phyloP scores from a whole-genome alignment of 2,888 invertebrate species.

The Papilio gigon region DNA sequence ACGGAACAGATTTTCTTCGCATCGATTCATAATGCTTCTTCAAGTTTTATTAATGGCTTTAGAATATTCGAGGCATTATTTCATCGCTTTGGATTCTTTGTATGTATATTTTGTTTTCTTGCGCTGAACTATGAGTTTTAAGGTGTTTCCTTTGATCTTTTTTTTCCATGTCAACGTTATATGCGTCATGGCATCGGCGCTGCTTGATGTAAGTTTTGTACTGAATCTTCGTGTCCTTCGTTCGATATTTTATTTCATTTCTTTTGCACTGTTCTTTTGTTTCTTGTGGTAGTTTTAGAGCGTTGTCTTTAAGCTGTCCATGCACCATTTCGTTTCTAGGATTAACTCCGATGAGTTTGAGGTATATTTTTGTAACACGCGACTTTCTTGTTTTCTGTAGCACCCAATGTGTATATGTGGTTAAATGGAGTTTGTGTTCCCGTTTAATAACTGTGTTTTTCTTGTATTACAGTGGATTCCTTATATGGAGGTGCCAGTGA shows the following conservation, averaged over 20 bases:
- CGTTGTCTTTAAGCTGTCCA: slow-evolving; percentile 65
- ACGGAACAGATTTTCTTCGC: slow-evolving; percentile 31
- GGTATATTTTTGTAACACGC: slow-evolving; percentile 49
- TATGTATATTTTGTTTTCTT: slow-evolving; percentile 61
- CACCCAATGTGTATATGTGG: slow-evolving; percentile 58
- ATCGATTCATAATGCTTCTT: slow-evolving; percentile 51
- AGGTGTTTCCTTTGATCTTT: slow-evolving; percentile 71
- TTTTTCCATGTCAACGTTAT: slow-evolving; percentile 79
- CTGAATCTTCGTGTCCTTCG: slow-evolving; percentile 49
- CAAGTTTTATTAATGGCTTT: slow-evolving; percentile 53
- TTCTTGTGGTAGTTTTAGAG: slow-evolving; percentile 65
- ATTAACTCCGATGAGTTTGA: slow-evolving; percentile 8
- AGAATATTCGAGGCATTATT: slow-evolving; percentile 54
- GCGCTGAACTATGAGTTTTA: slow-evolving; percentile 72
- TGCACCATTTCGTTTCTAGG: slow-evolving; percentile 73
- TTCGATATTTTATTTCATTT: slow-evolving; percentile 59
- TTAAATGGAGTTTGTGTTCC: slow-evolving; percentile 44
- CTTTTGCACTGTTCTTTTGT: slow-evolving; percentile 68
- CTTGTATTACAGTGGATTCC: slow-evolving; percentile 85
- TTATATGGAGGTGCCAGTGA: slow-evolving; percentile 88
- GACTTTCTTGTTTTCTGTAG: slow-evolving; percentile 52
- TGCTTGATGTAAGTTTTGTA: slow-evolving; percentile 78
- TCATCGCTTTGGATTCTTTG: slow-evolving; percentile 61
- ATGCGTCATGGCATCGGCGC: slow-evolving; percentile 71
- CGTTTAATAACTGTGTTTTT: slow-evolving; percentile 71